Base-by-base conservation (phyloP, 2,113 vertebrate species). In the Gopherus flavomarginatus region DNA sequence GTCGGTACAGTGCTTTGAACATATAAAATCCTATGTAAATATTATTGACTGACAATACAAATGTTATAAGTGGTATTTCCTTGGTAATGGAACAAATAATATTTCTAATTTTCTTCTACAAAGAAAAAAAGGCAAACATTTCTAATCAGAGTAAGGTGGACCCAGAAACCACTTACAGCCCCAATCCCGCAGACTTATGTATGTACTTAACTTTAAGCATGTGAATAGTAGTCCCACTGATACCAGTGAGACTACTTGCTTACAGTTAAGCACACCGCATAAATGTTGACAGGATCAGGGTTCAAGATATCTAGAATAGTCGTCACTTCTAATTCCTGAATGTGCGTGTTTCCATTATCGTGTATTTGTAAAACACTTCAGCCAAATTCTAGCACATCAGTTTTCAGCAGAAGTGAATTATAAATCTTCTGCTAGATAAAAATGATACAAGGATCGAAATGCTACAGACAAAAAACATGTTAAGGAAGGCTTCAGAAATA, bases 1-100 rank as follows among this genome's bases (percentile, higher is more conserved):
- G 83, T 81, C 84, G 69, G n/a, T 38, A 42, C n/a, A 38, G n/a
- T 42, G n/a, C n/a, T 75, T 75, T 42, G 9, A 75, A 75, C 21
- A 24, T 42, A 75, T 22, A 24, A 35, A 49, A 26, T 50, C 57
- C 78, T 49, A 94, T 31, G 86, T 49, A n/a, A 69, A 81, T 62
- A 88, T 35, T 80, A 90, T 72, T 86, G 83, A 88, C 9, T 8
- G 83, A 42, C 54, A 79, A 84, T 78, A 50, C 31, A 84, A 94
- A 85, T 65, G n/a, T 1, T 29, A 88, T 65, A 83, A 81, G 26
- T 49, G 49, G 19, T 54, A 85, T 78, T 84, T 89, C 91, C 53
- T 65, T 85, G n/a, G 49, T 65, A 88, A 81, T 22, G 80, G 29
- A n/a, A 54, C 26, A 78, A 24, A 26, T 1, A 19, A 22, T 42